Conservation (phyloP, 1,140 invertebrate species). For the Pteromalus puparum region DNA sequence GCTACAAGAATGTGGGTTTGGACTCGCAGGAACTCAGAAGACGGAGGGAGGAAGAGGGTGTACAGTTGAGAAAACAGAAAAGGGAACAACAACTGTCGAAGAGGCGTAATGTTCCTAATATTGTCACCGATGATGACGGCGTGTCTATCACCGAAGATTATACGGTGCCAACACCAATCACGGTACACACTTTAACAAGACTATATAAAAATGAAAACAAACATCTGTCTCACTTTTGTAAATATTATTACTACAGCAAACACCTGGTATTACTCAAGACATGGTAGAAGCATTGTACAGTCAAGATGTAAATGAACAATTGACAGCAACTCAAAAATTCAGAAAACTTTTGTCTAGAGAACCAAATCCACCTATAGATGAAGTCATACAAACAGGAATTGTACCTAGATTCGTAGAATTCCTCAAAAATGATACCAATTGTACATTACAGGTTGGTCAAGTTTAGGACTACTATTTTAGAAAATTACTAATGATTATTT, state of each 20-base stretch:
- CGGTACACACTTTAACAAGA: constrained; percentile 56
- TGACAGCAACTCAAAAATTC: constrained; percentile 95
- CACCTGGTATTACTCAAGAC: constrained; percentile 81
- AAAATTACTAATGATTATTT: constrained; percentile 35
- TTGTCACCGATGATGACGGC: constrained; percentile 76
- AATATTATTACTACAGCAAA: constrained; percentile 60
- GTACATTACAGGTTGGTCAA: constrained; percentile 85
- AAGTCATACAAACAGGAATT: constrained; percentile 97
- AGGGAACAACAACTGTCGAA: constrained; percentile 95
- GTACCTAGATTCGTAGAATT: constrained; percentile 97
- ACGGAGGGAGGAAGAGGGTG: constrained; percentile 95
- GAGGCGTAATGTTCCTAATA: constrained; percentile 86
- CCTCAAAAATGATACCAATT: constrained; percentile 88
- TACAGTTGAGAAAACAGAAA: constrained; percentile 96
- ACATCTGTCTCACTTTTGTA: constrained; percentile 7
- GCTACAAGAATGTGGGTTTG: constrained; percentile 95
- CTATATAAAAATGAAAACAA: not conserved
- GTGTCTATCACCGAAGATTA: constrained; percentile 66
- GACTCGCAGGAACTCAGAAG: constrained; percentile 94
- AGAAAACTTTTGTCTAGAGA: constrained; percentile 95
- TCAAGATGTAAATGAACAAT: constrained; percentile 86
- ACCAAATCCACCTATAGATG: constrained; percentile 98
- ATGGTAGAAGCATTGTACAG: constrained; percentile 92
- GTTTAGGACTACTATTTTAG: constrained; percentile 65
- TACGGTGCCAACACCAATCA: constrained; percentile 59